A percentile compares a stretch with the other conserved stretches of the same genome.
These are phyloP conservation scores for Nomada fabriciana DNA, from an alignment of 2,888 invertebrate genomes.

Conservation along the genomic window DNA sequence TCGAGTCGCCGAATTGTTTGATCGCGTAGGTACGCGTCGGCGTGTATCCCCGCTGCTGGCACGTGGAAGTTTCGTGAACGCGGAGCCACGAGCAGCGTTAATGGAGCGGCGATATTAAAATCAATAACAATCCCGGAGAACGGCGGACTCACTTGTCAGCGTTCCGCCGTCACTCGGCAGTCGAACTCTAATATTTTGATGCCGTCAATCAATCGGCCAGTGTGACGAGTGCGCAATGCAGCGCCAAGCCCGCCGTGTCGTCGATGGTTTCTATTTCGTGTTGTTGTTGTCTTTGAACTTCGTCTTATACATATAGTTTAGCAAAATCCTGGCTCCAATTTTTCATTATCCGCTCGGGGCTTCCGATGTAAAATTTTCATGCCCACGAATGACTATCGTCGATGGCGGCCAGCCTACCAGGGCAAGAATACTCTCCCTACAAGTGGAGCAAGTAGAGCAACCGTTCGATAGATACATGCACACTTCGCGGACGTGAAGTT, in stretches of 20 bases:
- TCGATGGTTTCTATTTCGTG: neutral
- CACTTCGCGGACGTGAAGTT: neutral
- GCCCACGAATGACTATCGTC: too few relatives aligned
- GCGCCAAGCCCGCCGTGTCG: conserved; percentile 3
- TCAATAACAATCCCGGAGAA: conserved; percentile 41
- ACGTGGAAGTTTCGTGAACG: conserved; percentile 29
- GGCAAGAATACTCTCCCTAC: neutral
- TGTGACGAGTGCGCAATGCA: conserved; percentile 41
- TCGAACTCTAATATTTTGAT: conserved; percentile 58
- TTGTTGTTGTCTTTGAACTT: too few relatives aligned
- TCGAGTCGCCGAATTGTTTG: conserved; percentile 9
- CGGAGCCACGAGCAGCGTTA: conserved; percentile 8
- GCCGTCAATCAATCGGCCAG: conserved; percentile 53
- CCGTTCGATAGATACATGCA: neutral
- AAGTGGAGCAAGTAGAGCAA: neutral
- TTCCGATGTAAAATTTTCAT: too few relatives aligned
- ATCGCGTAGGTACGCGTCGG: neutral
- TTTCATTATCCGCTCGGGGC: neutral
- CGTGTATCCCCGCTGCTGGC: neutral
- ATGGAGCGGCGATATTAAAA: conserved; percentile 49
- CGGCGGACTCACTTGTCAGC: conserved; percentile 23
- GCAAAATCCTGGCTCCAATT: neutral
- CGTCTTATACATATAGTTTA: too few relatives aligned
- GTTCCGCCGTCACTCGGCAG: conserved; percentile 38
- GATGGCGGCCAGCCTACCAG: too few relatives aligned